phyloP scores from a whole-genome alignment of 2,888 invertebrate genomes.

The Drosophila formosana region DNA sequence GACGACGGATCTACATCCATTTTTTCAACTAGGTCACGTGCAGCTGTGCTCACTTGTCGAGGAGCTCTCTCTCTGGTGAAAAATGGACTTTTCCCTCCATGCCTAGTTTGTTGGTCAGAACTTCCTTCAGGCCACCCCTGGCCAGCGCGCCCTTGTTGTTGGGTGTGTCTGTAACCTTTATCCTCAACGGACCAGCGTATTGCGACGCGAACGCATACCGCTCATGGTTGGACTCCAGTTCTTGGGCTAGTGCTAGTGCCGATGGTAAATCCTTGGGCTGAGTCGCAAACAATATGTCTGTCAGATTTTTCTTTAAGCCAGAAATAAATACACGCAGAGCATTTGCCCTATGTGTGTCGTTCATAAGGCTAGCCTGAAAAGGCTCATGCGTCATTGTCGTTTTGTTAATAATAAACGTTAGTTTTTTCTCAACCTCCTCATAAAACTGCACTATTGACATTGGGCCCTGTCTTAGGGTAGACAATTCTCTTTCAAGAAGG shows the following conservation, averaged over 20 bases:
- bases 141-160: conserved; percentile 4
- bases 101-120: conserved; percentile 6
- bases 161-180: not conserved
- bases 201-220: conserved; percentile 1
- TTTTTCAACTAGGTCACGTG: too few relatives aligned
- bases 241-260: not conserved
- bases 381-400: too few relatives aligned
- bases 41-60: too few relatives aligned
- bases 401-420: conserved; percentile 47
- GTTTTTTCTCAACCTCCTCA: conserved; percentile 48
- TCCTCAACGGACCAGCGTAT: not conserved
- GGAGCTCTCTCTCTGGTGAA: too few relatives aligned
- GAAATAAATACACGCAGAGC: not conserved
- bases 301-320: not conserved
- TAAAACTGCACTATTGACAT: conserved; percentile 42
- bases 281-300: too few relatives aligned
- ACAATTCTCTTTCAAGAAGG: conserved; percentile 4
- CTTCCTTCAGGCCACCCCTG: not conserved
- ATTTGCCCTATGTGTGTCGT: conserved; percentile 41
- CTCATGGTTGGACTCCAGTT: not conserved
- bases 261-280: not conserved
- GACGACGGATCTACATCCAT: too few relatives aligned
- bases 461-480: conserved; percentile 49
- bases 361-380: conserved; percentile 8
- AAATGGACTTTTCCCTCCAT: not conserved